These are phyloP conservation scores for Pristionchus mayeri DNA, from an alignment of 2,888 invertebrate species.

Conservation along the genomic window DNA sequence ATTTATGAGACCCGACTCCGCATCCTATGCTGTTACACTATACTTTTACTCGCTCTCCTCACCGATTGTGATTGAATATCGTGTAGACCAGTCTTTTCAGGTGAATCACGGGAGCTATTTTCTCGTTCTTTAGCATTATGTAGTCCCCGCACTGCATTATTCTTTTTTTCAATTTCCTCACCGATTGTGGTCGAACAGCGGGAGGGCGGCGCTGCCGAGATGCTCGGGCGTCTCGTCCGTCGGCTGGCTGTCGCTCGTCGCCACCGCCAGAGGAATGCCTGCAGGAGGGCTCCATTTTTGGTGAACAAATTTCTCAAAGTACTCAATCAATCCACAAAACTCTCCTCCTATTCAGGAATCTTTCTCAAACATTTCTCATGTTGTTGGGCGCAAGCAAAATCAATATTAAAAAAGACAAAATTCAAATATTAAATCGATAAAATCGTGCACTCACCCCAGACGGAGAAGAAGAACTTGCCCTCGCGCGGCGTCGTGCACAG, in stretches of 20 bases:
- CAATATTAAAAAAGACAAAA: not conserved
- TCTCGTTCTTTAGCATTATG: no score
- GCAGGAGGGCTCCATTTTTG: not conserved
- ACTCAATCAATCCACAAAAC: no score
- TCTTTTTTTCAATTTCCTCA: conserved; percentile 52
- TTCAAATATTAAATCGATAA: not conserved
- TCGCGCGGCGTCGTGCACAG: conserved; percentile 61
- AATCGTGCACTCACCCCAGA: conserved; percentile 7
- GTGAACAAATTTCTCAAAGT: no score
- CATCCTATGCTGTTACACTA: no score
- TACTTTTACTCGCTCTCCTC: no score
- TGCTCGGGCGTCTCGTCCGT: conserved; percentile 29
- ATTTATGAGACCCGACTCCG: no score
- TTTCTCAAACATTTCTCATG: no score
- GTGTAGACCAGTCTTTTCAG: no score
- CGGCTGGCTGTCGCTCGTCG: conserved; percentile 51
- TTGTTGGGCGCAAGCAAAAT: no score
- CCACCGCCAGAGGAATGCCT: conserved; percentile 50
- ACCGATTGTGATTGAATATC: not conserved
- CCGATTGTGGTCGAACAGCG: conserved; percentile 69
- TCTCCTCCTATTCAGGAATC: no score
- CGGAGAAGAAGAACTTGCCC: conserved; percentile 54
- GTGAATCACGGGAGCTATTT: no score
- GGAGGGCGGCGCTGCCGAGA: conserved; percentile 62
- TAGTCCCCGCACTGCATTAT: no score